Evolutionary conservation across 2,797 vertebrate species (phyloP), one percentile per base, ranked within the genome.

Genomic region (Coregonus suidteri): DNA sequence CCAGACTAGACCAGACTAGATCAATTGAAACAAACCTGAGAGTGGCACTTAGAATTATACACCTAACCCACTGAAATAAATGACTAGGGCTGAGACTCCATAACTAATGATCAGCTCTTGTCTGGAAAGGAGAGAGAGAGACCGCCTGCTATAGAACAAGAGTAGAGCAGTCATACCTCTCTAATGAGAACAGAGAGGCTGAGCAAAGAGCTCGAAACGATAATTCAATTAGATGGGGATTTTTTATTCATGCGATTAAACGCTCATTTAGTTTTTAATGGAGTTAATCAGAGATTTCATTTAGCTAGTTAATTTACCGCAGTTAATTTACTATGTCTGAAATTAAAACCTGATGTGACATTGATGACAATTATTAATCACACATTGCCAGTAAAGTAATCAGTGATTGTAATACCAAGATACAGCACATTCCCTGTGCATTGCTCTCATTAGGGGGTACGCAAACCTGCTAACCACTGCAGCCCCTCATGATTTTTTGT

Each of bases 191-290:
- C 41, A 7, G 41, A 47, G 70, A 86, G 81, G 75, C 77, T 41
- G 72, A 13, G 37, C 69, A 25, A 86, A 78, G 66, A 53, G 82
- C 89, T 90, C 82, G 15, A 79, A 86, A 84, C 79, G 79, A 85
- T 87, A 84, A 91, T 90, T 87, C 70, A 88, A 87, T 91, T 86
- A 86, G 67, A 90, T 77, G 2, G 25, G 25, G 64, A 74, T 81
- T 79, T 75, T 79, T 73, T 11, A 89, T 88, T 90, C 47, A 70
- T 18, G 0, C 83, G 62, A 87, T 89, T 86, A 80, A 87, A 88
- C 54, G 64, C 83, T 86, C 81, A 87, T 87, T 86, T 88, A 73
- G 72, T 81, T 81, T 76, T 77, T 88, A 85, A 92, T 90, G 86
- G 65, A 83, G 75, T 81, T 85, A 79, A 86, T 88, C 74, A 74